These are phyloP conservation scores for Drosophila subobscura DNA, from an alignment of 1,140 invertebrate genomes.

Conservation along the genomic window DNA sequence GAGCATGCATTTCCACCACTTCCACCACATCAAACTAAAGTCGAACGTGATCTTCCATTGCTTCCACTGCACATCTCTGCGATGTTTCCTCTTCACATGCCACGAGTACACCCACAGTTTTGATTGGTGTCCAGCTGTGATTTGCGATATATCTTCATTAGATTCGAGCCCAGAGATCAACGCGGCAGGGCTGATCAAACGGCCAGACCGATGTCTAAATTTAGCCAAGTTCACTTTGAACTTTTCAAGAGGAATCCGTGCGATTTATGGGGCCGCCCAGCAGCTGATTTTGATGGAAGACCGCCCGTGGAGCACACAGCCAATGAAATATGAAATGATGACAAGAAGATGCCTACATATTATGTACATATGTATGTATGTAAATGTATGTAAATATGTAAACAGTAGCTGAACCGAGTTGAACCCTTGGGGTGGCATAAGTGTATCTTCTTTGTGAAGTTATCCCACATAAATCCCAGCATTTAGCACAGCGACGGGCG, in stretches of 20 bases:
- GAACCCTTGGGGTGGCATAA: constrained; percentile 8
- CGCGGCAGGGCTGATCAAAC: constrained; percentile 36
- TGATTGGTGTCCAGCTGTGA: constrained; percentile 42
- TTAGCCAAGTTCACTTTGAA: constrained; percentile 58
- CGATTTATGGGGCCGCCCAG: constrained; percentile 54
- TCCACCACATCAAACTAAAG: background rate
- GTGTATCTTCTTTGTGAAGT: constrained; percentile 40
- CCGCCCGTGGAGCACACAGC: constrained; percentile 8
- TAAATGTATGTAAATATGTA: no score
- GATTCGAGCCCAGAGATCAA: constrained; percentile 9
- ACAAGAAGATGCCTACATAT: constrained; percentile 27
- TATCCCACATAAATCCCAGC: constrained; percentile 62
- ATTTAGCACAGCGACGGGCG: constrained; percentile 40
- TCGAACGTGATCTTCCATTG: background rate
- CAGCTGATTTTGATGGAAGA: constrained; percentile 50
- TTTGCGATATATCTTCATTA: constrained; percentile 60
- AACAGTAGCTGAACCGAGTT: constrained; percentile 3
- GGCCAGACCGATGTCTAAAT: constrained; percentile 39
- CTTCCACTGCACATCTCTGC: no score
- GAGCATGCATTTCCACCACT: no score
- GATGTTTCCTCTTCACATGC: background rate
- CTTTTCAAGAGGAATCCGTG: constrained; percentile 53
- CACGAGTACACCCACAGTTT: constrained; percentile 7
- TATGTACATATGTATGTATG: no score
- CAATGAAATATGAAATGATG: constrained; percentile 50